phyloP scores from a whole-genome alignment of 2,113 vertebrate genomes.

The Enhydra lutris region DNA sequence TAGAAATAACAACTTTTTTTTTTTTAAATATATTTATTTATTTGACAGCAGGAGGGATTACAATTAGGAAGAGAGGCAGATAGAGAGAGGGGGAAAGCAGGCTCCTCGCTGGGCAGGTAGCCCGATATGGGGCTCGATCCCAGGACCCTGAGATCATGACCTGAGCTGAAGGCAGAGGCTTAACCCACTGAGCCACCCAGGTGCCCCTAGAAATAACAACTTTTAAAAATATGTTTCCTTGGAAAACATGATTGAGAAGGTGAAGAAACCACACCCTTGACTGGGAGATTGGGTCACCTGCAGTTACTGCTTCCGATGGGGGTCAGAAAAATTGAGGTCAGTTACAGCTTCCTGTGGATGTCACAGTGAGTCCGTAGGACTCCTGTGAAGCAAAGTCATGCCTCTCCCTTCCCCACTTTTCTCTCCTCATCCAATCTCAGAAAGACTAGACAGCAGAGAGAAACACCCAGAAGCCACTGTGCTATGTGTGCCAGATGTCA shows the following conservation, averaged over 20 bases:
- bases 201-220: not conserved
- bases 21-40: no score
- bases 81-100: no score
- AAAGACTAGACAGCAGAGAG: not conserved
- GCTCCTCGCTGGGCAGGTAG: no score
- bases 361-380: not conserved
- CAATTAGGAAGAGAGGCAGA: no score
- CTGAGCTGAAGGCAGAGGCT: no score
- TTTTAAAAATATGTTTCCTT: not conserved
- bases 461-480: rapidly evolving
- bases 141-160: no score
- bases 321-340: not conserved
- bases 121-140: no score
- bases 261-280: not conserved
- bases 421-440: not conserved
- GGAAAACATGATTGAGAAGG: not conserved
- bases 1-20: not conserved
- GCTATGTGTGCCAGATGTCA: not conserved
- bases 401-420: not conserved
- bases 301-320: not conserved
- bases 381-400: not conserved
- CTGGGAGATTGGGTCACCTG: not conserved
- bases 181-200: no score
- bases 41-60: no score
- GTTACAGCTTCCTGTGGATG: not conserved